Evolutionary conservation across 2,888 invertebrate genomes (phyloP), one percentile per base, ranked within the genome.

Genomic region (Blastobasis adustella): DNA sequence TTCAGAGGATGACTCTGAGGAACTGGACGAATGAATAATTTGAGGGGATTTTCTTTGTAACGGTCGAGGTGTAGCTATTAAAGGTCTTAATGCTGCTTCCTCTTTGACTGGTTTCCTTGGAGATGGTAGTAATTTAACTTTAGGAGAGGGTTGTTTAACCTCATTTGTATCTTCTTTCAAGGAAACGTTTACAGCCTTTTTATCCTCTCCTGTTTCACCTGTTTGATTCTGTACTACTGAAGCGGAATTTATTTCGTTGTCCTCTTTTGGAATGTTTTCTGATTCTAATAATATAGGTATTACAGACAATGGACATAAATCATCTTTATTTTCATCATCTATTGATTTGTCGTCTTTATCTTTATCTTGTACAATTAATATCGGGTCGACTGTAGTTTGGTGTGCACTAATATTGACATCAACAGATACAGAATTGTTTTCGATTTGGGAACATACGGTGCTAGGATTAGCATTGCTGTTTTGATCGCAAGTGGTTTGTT

Each of bases 51-150:
- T 84, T 69, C 91, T 92, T 67, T 90, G 91, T 39, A 92, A 73
- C 5, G 92, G 92, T 49, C 91, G 86, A 49, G 92, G 92, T 48
- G 91, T 91, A 23, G 92, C 92, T 64, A 91, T 90, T 49, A 92
- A 71, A 23, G 90, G 90, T 67, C 85, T 90, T 5, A 82, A 63
- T 38, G 91, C 87, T 49, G 85, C 83, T 74, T 91, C 90, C 55
- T 90, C 87, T 66, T 90, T 91, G 43, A 89, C 82, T 44, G 77
- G 79, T 60, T 67, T 79, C 57, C 73, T 80, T 52, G 60, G 53
- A 8, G 61, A 59, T n/a, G 55, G 23, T 47, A 58, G 59, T 39
- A 52, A 48, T 46, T 54, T 56, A 23, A 49, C 56, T 59, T 60
- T 62, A 37, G 61, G 50, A 40, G 65, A 56, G 38, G 55, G 54